Base-by-base conservation (phyloP, 2,113 vertebrate genomes). In the Phalacrocorax aristotelis region DNA sequence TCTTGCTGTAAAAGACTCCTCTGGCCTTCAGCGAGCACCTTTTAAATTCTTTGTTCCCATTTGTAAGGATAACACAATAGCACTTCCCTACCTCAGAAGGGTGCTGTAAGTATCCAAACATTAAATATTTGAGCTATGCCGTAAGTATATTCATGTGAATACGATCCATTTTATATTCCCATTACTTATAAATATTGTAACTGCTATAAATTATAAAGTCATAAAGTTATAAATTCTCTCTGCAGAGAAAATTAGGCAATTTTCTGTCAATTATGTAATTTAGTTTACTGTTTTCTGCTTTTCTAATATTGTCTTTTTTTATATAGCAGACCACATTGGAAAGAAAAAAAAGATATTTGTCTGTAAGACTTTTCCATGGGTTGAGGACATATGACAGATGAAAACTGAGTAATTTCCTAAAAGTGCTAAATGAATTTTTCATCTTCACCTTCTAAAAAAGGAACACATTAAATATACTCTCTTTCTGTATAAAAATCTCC, bases 61-160 rank as follows among this genome's bases (percentile, higher is more conserved):
- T 61, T 87, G 12, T 51, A 42, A 62, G 42, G 36, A 79, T 36
- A 74, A 69, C 22, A 48, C 34, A 15, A 30, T 12, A 42, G 40
- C 57, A 52, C 25, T 80, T 65, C 46, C 34, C 40, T 48, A 36
- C 46, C 40, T 79, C 61, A 75, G 38, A 91, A 16, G n/a, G 60
- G 78, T 65, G 88, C 91, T 27, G 1, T 66, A 89, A 87, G 32
- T 74, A 92, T 58, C 87, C 97, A 95, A 95, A 88, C 72, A 79
- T 75, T 61, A 65, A 60, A 75, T 36, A 82, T 64, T n/a, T 65
- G 49, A 91, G 49, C 38, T 58, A 64, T 15, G 18, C 23, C 51
- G 76, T 66, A 16, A 13, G 58, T 34, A 55, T 21, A 46, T 72
- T 54, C 44, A 55, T 82, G 27, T 34, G 48, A 94, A 27, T 54